phyloP scores from a whole-genome alignment of 2,888 invertebrate species.

The Rhodophaea formosa region DNA sequence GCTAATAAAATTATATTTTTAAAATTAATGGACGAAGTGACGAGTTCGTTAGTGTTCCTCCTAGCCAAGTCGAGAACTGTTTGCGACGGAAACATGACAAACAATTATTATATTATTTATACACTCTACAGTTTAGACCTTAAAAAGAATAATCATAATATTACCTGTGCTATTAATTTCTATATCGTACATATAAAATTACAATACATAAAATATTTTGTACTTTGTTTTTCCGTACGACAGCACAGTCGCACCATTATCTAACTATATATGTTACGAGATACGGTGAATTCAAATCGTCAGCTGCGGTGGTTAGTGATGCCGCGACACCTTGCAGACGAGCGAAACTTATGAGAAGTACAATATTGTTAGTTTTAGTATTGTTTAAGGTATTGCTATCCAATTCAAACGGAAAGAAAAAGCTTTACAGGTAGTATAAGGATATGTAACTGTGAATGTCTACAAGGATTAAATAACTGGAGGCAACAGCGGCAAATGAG shows the following conservation, averaged over 20 bases:
- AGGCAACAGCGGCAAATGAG: constrained; percentile 39
- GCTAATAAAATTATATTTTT: constrained; percentile 75
- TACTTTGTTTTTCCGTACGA: constrained; percentile 77
- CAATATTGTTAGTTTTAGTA: constrained; percentile 69
- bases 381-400: constrained; percentile 25
- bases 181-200: constrained; percentile 77
- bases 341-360: constrained; percentile 69
- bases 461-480: constrained; percentile 23
- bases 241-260: constrained; percentile 64
- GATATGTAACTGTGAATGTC: constrained; percentile 20
- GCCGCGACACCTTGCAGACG: constrained; percentile 29
- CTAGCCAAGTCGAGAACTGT: constrained; percentile 75
- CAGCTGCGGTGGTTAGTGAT: neutral
- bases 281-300: constrained; percentile 38
- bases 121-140: constrained; percentile 64
- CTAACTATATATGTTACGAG: constrained; percentile 58
- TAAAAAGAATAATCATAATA: constrained; percentile 73
- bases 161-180: constrained; percentile 71
- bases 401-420: constrained; percentile 18
- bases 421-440: constrained; percentile 11
- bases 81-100: constrained; percentile 79
- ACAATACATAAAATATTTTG: constrained; percentile 80
- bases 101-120: constrained; percentile 57
- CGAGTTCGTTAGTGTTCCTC: constrained; percentile 79
- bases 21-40: constrained; percentile 81